These are phyloP conservation scores for Tychaedon coryphoeus DNA, from an alignment of 2,113 vertebrate species.

Conservation along the genomic window DNA sequence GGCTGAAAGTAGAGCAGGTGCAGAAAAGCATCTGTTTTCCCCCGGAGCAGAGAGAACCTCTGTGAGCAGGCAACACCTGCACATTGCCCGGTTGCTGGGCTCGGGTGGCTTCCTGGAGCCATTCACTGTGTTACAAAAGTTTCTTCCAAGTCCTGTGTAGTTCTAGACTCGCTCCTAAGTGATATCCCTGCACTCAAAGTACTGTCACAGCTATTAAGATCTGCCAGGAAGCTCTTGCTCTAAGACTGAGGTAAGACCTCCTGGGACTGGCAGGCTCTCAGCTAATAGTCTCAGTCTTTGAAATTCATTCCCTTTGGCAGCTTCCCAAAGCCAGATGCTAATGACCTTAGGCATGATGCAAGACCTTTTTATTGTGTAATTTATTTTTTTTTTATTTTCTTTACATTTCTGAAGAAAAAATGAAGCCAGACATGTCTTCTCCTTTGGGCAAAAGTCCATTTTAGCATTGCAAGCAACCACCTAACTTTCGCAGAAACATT, in stretches of 20 bases:
- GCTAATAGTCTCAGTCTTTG: conserved; percentile 60
- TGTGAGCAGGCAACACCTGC: conserved; percentile 49
- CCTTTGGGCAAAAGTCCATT: neutral
- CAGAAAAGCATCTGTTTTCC: conserved; percentile 62
- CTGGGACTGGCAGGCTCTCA: conserved; percentile 53
- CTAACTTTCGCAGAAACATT: neutral
- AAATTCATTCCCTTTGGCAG: conserved; percentile 64
- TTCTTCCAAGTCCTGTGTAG: neutral
- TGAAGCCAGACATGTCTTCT: neutral
- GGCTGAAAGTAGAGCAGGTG: conserved; percentile 58
- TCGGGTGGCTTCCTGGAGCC: neutral
- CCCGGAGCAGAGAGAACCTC: neutral
- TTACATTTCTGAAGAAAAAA: neutral
- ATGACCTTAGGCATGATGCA: conserved; percentile 65
- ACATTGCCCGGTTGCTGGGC: neutral
- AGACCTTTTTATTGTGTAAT: conserved; percentile 36
- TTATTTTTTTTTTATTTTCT: neutral
- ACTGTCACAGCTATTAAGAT: conserved; percentile 56
- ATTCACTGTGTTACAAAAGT: neutral
- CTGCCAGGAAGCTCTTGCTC: conserved; percentile 63
- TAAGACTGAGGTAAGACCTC: conserved; percentile 59
- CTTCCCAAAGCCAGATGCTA: conserved; percentile 62
- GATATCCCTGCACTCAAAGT: neutral
- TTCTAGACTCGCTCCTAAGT: neutral
- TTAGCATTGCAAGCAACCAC: neutral